Base-by-base conservation (phyloP, 1,140 invertebrate species). In the Temnothorax curvispinosus region DNA sequence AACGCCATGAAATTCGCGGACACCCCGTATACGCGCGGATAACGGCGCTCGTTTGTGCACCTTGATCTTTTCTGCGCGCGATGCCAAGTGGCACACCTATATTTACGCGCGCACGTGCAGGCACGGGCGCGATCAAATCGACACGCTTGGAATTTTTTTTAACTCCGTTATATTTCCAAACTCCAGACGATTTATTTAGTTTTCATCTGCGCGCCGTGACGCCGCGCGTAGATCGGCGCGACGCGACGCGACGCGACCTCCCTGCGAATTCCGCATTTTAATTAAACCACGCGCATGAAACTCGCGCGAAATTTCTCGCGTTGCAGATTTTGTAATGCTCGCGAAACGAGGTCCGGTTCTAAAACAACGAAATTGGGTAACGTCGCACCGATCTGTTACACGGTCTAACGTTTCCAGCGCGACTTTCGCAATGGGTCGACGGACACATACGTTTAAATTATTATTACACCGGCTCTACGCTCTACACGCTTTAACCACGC, bases 81-180 rank as follows among this genome's bases (percentile, higher is more conserved):
- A 38, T 90, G 91, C 90, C 91, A 92, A 92, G 85, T 92, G 87
- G 91, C 75, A 89, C 91, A 72, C 76, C 85, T 92, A 91, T 91
- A 91, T 91, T 91, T 92, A 91, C 85, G 64, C 15, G 9, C 50
- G 72, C 27, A 18, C 56, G 58, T 69, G 85, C 56, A 38, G 38
- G 13, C 54, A 38, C 13, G 67, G 54, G 6, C 7, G 47, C 9
- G 11, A 65, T 71, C 44, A n/a, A 38, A 77, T 41, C 72, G 44
- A 35, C 62, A 35, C 62, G 27, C 13, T 44, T 32, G 35, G 47
- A 41, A 65, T 64, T 82, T 38, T 64, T 82, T 38, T 47, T 82
- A 44, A 44, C 27, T 15, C 6, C 11, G 58, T 15, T 60, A 27
- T 60, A 27, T 54, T 80, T 27, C 67, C 47, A 18, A 71, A 27